Evolutionary conservation across 2,888 invertebrate genomes (phyloP), one percentile per base, ranked within the genome.

Genomic region (Xanthorhoe designata): DNA sequence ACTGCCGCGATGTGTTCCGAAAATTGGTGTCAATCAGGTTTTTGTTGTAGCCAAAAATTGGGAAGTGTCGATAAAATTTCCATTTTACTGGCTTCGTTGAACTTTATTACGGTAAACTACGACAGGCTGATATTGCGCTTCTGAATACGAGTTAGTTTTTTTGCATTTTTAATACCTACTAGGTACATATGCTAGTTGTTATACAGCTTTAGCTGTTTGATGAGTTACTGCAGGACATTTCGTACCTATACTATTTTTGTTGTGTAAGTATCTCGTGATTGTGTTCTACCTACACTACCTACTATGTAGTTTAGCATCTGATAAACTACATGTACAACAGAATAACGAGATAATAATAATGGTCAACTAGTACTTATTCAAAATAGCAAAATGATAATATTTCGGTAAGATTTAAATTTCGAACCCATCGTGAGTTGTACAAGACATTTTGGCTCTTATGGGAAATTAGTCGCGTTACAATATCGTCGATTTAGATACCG

Each of bases 21-120:
- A 77, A 77, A 78, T 79, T 76, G 72, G 65, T 64, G 73, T 69
- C 69, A 74, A 76, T 78, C 74, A 66, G 73, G 70, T 68, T 69
- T 72, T 68, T 54, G 64, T 68, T 65, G 64, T 64, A 61, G 50
- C 61, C 60, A 58, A 70, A 70, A 69, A 70, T 66, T 68, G 56
- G 60, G 59, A 63, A 62, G 66, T 62, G 53, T 54, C 66, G 64
- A 66, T 69, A 66, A 66, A 68, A 69, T 65, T 70, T 64, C 64
- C 66, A 68, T 66, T 64, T 72, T 70, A 72, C 62, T 66, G 55
- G 62, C 67, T 53, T 59, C 61, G 69, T 42, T 69, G 63, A 69
- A 57, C 60, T 69, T 66, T 64, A 65, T 64, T 50, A 61, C 63
- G 52, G 15, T 50, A 35, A 63, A 58, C 58, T 64, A 58, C 50